A percentile compares a stretch with the other conserved stretches of the same genome.
Conservation (phyloP, 2,113 vertebrate genomes). For the Lasiurus borealis region DNA sequence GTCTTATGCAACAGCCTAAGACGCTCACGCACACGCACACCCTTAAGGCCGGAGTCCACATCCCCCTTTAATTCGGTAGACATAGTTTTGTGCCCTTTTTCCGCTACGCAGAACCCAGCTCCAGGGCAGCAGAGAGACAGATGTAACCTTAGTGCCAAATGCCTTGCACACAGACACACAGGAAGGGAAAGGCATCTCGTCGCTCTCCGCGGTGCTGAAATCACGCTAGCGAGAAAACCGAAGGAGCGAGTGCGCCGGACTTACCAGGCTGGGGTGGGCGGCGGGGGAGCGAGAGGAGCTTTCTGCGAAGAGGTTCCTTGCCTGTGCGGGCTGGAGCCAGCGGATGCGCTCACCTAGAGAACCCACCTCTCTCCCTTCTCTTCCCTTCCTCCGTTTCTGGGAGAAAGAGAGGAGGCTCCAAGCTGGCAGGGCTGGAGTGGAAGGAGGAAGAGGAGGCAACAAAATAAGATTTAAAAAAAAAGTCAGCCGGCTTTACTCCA, state of each 20-base stretch:
- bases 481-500: constrained; percentile 80
- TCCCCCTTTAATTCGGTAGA: constrained; percentile 50
- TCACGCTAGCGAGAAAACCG: constrained; percentile 13
- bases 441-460: constrained; percentile 57
- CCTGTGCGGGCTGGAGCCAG: constrained; percentile 60
- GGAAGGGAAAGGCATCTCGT: constrained; percentile 19
- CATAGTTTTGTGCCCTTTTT: constrained; percentile 58
- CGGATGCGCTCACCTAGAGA: constrained; percentile 70
- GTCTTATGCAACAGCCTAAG: constrained; percentile 73
- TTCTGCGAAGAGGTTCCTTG: constrained; percentile 64
- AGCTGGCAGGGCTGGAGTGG: constrained; percentile 66
- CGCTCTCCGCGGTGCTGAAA: constrained; percentile 89
- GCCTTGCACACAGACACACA: constrained; percentile 43
- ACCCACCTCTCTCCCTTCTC: constrained; percentile 65
- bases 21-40: neutral
- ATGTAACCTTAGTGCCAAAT: constrained; percentile 68
- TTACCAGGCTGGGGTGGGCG: constrained; percentile 75
- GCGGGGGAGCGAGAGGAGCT: constrained; percentile 28
- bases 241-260: constrained; percentile 72
- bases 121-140: constrained; percentile 51
- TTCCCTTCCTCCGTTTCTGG: constrained; percentile 69
- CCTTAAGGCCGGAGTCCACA: constrained; percentile 48
- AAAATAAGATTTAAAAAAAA: constrained; percentile 70
- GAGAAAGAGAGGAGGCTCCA: constrained; percentile 69
- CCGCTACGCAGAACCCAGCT: constrained; percentile 54